Conservation (phyloP, 2,888 invertebrate genomes). For the Caenorhabditis sinica region DNA sequence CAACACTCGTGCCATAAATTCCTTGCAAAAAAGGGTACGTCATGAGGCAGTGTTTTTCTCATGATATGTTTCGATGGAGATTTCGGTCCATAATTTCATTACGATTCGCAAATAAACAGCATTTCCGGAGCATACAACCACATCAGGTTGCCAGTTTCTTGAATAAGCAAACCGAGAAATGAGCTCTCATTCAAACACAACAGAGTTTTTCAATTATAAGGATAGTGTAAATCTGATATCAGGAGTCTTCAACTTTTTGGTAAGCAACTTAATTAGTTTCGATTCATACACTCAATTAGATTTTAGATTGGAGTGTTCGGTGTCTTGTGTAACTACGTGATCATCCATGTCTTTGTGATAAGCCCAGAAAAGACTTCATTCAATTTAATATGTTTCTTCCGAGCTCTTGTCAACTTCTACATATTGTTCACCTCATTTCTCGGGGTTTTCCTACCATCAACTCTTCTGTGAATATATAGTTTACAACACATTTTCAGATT, state of each 20-base stretch:
- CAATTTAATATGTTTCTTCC: slow-evolving; percentile 52
- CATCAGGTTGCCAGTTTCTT: not conserved
- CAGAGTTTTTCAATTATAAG: not conserved
- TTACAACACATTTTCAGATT: not conserved
- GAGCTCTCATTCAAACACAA: not conserved
- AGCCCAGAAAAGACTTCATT: slow-evolving; percentile 39
- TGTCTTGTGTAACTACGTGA: slow-evolving; percentile 26
- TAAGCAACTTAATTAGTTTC: not conserved
- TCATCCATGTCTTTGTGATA: slow-evolving; percentile 14
- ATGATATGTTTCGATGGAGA: slow-evolving; percentile 5
- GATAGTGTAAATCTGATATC: slow-evolving; percentile 23
- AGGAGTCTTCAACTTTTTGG: slow-evolving; percentile 6
- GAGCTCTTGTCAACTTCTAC: slow-evolving; percentile 37
- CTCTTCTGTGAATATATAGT: slow-evolving; percentile 36
- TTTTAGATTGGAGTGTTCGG: slow-evolving; percentile 48
- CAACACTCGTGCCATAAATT: not conserved
- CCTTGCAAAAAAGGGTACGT: not conserved
- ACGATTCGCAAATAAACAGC: slow-evolving; percentile 19
- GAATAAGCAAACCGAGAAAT: not conserved
- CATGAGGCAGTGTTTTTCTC: slow-evolving; percentile 9
- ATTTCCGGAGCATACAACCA: not conserved
- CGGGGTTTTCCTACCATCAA: slow-evolving; percentile 30
- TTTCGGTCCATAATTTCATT: slow-evolving; percentile 24
- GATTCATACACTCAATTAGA: not conserved
- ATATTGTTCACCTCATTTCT: slow-evolving; percentile 41